These are phyloP conservation scores for Psammodynastes pulverulentus DNA, from an alignment of 2,113 vertebrate genomes.

Conservation along the genomic window DNA sequence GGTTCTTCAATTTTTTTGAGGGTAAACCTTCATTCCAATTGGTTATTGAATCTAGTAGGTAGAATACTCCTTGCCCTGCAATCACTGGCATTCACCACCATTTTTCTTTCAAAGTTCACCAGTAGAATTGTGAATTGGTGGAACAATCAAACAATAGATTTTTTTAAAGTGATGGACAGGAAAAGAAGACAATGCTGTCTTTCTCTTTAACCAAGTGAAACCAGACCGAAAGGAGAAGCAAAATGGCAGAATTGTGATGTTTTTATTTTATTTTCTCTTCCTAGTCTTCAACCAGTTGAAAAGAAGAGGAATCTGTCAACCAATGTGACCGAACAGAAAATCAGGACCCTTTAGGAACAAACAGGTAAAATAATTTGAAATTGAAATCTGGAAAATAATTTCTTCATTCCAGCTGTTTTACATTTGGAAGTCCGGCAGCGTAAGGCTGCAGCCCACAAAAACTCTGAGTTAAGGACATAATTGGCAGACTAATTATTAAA, in stretches of 20 bases:
- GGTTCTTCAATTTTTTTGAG: background rate
- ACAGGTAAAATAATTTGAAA: background rate
- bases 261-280: background rate
- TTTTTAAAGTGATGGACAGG: background rate
- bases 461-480: background rate
- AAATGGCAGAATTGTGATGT: background rate
- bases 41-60: background rate
- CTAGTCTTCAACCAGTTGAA: background rate
- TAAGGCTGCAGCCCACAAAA: background rate
- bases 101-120: background rate
- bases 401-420: background rate
- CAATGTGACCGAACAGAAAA: background rate
- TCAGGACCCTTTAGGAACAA: background rate
- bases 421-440: background rate
- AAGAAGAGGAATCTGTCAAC: background rate
- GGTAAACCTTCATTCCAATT: background rate
- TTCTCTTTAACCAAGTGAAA: background rate
- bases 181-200: background rate
- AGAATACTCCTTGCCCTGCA: background rate
- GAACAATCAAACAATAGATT: background rate
- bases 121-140: background rate
- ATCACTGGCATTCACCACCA: background rate
- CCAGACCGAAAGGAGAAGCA: background rate
- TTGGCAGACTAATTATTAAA: background rate
- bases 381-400: background rate